Evolutionary conservation across 2,888 invertebrate genomes (phyloP).

Genomic region (Chrysolina oricalcia): DNA sequence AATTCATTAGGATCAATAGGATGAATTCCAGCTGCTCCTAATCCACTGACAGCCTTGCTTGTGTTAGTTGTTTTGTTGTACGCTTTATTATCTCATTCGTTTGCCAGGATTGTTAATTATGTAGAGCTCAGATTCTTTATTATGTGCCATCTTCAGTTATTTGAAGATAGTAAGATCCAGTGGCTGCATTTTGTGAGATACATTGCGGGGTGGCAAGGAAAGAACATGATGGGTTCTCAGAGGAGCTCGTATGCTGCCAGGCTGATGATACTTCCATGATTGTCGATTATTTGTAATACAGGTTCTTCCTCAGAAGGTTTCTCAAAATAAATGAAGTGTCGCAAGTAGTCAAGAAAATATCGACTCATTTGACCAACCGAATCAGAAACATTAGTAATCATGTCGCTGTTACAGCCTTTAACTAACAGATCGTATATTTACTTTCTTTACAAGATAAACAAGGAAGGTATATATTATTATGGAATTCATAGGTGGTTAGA

Average conservation of each 20-base stretch:
- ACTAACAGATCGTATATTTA: not conserved
- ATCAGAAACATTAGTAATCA: not conserved
- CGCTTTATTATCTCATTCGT: slow-evolving; percentile 5
- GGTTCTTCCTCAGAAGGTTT: too few species aligned
- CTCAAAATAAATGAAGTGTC: too few species aligned
- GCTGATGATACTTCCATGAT: slow-evolving; percentile 7
- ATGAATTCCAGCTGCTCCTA: too few species aligned
- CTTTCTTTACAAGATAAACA: slow-evolving; percentile 4
- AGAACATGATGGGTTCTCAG: not conserved
- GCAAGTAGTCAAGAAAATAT: slow-evolving; percentile 11
- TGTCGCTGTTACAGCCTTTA: not conserved
- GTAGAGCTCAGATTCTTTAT: slow-evolving; percentile 21
- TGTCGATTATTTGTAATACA: too few species aligned
- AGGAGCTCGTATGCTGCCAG: slow-evolving; percentile 26
- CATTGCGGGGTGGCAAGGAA: not conserved
- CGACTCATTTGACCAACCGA: slow-evolving; percentile 24
- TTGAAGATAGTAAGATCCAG: slow-evolving; percentile 1
- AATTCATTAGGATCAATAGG: too few species aligned
- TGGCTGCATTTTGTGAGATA: slow-evolving; percentile 27
- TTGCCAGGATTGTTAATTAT: slow-evolving; percentile 10
- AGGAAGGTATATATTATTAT: too few species aligned
- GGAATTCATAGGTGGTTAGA: too few species aligned
- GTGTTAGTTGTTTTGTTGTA: not conserved
- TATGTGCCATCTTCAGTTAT: not conserved
- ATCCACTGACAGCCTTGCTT: not conserved